Conservation (phyloP, 2,888 invertebrate species). For the Ormyrus thymus region DNA sequence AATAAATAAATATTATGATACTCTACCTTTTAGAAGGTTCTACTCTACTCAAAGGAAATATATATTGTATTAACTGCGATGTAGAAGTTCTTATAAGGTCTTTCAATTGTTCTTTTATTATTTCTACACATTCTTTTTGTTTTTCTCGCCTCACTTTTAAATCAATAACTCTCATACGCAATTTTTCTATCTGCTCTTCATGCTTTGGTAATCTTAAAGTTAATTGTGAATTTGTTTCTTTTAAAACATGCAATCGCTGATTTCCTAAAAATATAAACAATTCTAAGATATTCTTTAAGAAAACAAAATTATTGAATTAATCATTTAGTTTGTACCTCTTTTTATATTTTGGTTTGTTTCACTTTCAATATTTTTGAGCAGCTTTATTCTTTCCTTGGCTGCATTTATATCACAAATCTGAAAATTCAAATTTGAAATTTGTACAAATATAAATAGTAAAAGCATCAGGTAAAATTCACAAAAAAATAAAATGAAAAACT, state of each 20-base stretch:
- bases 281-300: not conserved
- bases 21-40: conserved; percentile 76
- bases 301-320: not conserved
- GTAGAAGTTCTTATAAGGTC: conserved; percentile 78
- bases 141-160: conserved; percentile 77
- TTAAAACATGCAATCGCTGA: conserved; percentile 70
- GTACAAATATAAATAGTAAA: conserved; percentile 18
- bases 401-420: conserved; percentile 79
- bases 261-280: conserved; percentile 64
- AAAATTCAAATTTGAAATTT: conserved; percentile 47
- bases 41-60: conserved; percentile 81
- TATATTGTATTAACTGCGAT: conserved; percentile 80
- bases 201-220: conserved; percentile 79
- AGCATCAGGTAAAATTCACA: not conserved
- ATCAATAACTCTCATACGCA: conserved; percentile 78
- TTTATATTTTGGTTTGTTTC: conserved; percentile 76
- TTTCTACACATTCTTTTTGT: conserved; percentile 75
- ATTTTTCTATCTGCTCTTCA: conserved; percentile 79
- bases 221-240: conserved; percentile 74
- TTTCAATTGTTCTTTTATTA: conserved; percentile 78
- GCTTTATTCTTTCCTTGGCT: conserved; percentile 78
- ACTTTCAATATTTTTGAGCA: conserved; percentile 77
- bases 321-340: conserved; percentile 64
- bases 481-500: conserved; percentile 7
- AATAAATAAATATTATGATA: conserved; percentile 6